Percentiles rank a stretch among this genome's conserved stretches.
These are phyloP conservation scores for Poeciliopsis prolifica DNA, from an alignment of 2,113 vertebrate species.

Conservation along the genomic window DNA sequence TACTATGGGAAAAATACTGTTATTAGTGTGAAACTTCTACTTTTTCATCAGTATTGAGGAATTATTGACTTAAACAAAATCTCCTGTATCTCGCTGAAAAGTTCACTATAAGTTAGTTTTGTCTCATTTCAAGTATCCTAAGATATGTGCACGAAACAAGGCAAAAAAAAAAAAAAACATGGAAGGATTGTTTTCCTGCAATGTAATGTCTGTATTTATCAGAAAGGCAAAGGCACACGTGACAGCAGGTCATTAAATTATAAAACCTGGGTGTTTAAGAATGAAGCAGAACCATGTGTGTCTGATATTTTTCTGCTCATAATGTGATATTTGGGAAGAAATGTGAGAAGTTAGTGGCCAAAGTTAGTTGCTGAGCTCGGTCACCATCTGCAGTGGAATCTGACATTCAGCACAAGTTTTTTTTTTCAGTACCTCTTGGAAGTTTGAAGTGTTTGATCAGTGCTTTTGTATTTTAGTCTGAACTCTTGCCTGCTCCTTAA, in stretches of 20 bases:
- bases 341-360: constrained; percentile 10
- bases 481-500: not conserved
- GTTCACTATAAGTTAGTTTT: too few species aligned
- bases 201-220: not conserved
- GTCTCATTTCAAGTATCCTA: too few species aligned
- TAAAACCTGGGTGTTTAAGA: not conserved
- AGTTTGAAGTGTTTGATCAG: not conserved
- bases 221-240: not conserved
- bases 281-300: not conserved
- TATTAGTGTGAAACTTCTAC: too few species aligned
- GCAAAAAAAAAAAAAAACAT: too few species aligned
- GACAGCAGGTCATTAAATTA: not conserved
- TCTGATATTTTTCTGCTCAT: too few species aligned
- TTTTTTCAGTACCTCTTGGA: not conserved
- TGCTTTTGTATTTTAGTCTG: not conserved
- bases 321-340: too few species aligned
- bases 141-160: too few species aligned
- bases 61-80: too few species aligned
- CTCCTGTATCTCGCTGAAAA: too few species aligned
- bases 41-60: too few species aligned
- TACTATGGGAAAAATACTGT: too few species aligned
- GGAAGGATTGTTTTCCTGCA: too few species aligned
- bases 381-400: constrained; percentile 15
- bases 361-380: not conserved
- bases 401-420: not conserved